Evolutionary conservation across 2,888 invertebrate genomes (phyloP).

Genomic region (Charanyca ferruginea): DNA sequence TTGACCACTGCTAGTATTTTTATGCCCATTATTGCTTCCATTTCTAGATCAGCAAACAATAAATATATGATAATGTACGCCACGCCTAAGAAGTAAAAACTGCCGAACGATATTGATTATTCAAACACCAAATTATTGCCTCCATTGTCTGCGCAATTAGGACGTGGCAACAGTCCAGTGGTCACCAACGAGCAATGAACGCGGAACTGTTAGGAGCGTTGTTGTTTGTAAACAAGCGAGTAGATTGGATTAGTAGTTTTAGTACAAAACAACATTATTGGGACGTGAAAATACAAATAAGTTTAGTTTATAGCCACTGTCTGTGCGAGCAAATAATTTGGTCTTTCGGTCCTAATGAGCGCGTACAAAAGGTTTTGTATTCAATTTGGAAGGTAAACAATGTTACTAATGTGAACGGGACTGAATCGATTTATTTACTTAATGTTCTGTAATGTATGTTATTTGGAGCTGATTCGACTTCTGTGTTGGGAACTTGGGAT

Average conservation of each 20-base stretch:
- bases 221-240: conserved; percentile 42
- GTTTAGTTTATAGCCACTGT: conserved; percentile 37
- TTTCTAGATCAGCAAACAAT: conserved; percentile 39
- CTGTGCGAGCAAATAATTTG: conserved; percentile 35
- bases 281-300: conserved; percentile 48
- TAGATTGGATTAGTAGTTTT: conserved; percentile 40
- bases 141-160: conserved; percentile 46
- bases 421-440: conserved; percentile 49
- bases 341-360: conserved; percentile 39
- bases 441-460: conserved; percentile 45
- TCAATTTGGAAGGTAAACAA: conserved; percentile 56
- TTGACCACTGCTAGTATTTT: conserved; percentile 7
- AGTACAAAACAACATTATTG: conserved; percentile 49
- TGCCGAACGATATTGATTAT: conserved; percentile 33
- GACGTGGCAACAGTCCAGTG: conserved; percentile 24
- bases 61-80: conserved; percentile 27
- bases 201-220: conserved; percentile 2
- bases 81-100: conserved; percentile 33
- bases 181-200: conserved; percentile 39
- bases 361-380: conserved; percentile 46
- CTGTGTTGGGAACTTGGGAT: conserved; percentile 2
- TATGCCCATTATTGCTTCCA: conserved; percentile 14
- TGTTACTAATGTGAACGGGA: conserved; percentile 44
- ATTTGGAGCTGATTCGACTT: conserved; percentile 18
- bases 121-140: conserved; percentile 33